Evolutionary conservation across 2,888 invertebrate species (phyloP), one percentile per base, ranked within the genome.

Genomic region (Stenichneumon culpator): DNA sequence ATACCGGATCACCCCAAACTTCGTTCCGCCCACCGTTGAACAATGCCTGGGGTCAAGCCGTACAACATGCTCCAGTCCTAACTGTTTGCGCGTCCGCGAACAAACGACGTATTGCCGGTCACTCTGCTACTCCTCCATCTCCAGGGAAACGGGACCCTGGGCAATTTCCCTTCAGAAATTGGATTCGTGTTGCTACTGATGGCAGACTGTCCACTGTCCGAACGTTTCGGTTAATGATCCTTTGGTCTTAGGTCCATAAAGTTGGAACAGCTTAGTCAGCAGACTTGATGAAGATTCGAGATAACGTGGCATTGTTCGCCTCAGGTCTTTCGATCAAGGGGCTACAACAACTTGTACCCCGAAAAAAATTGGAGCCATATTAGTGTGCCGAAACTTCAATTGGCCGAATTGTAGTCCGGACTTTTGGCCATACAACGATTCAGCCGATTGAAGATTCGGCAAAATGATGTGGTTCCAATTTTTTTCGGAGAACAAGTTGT

Each of bases 111-210:
- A 63, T 63, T 5, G 72, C 32, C 1, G 36, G 32, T 52, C 19
- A 22, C 36, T n/a, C 11, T 25, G 2, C 19, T 4, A 36, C 22
- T 25, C 7, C 39, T 44, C 39, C 16, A 19, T 32, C 11, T 72
- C 60, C 25, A 60, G n/a, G 6, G 16, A n/a, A 3, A 9, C 22
- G n/a, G 54, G 25, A n/a, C 32, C 36, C 11, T 6, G 57, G 44
- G n/a, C 57, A 78, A 78, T 78, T 78, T 78, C 77, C 77, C 28
- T 68, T 78, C n/a, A 44, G 67, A 68, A 78, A 78, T 78, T 68
- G 28, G 68, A 69, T 68, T 57, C 16, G 54, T n/a, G 54, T 68
- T 9, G 7, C 14, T n/a, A n/a, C 5, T 16, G 57, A 57, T 44
- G 47, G 44, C 68, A 44, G 39, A 16, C 25, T 54, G 57, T 36